Base-by-base conservation (phyloP, 23 tunicate genomes). In the Aplidium turbinatum region DNA sequence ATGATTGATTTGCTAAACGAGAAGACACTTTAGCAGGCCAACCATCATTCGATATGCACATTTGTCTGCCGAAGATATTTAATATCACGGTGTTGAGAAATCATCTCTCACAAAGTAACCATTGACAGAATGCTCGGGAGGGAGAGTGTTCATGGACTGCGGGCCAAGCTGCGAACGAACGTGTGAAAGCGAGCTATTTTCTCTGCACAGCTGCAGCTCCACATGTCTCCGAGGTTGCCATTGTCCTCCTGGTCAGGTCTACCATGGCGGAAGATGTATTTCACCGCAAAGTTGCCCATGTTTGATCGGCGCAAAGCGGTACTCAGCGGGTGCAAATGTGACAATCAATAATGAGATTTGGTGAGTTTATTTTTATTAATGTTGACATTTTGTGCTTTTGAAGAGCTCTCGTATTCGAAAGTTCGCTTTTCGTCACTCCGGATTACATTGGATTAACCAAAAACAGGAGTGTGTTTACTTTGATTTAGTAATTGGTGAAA, bases 161-260 rank as follows among this genome's bases (percentile, higher is more conserved):
- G 97, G 97, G 18, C 97, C 97, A 23, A 91, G 91, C 47, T 91
- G 97, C 58, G 97, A 78, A 53, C 78, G 46, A 53, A 91, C 97
- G 2, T 91, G 97, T 57, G 63, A 19, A 1, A 69, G 78, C 55
- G 58, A 23, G 3, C 75, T 22, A 13, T 57, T 64, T 13, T 26
- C 63, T 6, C 50, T 70, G 58, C 65, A 69, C 57, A 35, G 82
- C 6, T 91, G 97, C 42, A 64, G 86, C 0, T 31, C 73, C 20
- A 63, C 81, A 29, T 91, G 97, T 51, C 68, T 84, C 35, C n/a
- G 57, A 0, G 97, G 97, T 21, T 91, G 97, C 51, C 97, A 91
- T 66, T 91, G 97, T 63, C 97, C 90, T 1, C 63, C 77, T 16
- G 78, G 84, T 27, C 53, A 54, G 13, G 97, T 91, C 0, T 24